Conservation (phyloP, 2,888 invertebrate species). For the Trachelus tabidus region DNA sequence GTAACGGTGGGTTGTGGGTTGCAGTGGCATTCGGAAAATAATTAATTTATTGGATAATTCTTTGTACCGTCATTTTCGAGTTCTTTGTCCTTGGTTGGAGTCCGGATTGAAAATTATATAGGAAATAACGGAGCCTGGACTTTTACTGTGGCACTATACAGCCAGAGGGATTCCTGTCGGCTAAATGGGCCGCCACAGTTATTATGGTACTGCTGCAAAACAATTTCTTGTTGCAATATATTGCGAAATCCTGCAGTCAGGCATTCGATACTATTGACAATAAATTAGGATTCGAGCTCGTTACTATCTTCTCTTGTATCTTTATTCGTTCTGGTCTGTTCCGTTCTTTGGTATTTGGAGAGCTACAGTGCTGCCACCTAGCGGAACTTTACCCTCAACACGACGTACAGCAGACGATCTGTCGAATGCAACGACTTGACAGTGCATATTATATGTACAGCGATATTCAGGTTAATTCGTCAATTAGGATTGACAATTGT, state of each 20-base stretch:
- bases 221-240: not conserved
- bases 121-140: not conserved
- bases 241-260: not conserved
- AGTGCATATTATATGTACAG: no score
- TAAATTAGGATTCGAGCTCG: not conserved
- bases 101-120: not conserved
- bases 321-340: constrained; percentile 29
- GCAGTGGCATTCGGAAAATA: no score
- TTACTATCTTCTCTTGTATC: constrained; percentile 10
- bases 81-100: not conserved
- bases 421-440: not conserved
- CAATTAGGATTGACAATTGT: not conserved
- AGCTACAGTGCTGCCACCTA: constrained; percentile 42
- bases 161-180: not conserved
- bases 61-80: no score
- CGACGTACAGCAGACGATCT: not conserved
- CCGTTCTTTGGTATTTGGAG: constrained; percentile 36
- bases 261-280: not conserved
- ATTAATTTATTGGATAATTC: no score
- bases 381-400: constrained; percentile 45
- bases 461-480: not conserved
- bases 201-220: not conserved
- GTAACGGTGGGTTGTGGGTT: no score
- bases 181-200: not conserved
- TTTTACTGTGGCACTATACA: not conserved